phyloP scores from a whole-genome alignment of 2,888 invertebrate genomes.

The Cataglyphis altisquamis region DNA sequence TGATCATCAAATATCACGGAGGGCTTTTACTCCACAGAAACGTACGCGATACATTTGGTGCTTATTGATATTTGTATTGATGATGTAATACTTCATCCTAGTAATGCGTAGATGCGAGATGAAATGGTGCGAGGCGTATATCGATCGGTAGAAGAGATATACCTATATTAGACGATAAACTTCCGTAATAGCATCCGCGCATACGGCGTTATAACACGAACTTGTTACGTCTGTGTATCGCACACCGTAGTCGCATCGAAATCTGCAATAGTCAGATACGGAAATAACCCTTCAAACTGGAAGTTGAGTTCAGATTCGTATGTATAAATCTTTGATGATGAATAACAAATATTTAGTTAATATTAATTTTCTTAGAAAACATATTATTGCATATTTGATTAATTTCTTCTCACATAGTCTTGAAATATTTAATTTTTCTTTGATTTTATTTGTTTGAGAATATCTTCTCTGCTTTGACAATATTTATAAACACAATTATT shows the following conservation, averaged over 20 bases:
- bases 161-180: conserved; percentile 59
- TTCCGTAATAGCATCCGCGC: conserved; percentile 58
- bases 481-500: background rate
- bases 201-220: conserved; percentile 1
- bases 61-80: background rate
- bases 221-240: conserved; percentile 15
- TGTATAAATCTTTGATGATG: background rate
- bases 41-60: background rate
- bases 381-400: background rate
- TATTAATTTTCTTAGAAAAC: background rate
- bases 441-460: background rate
- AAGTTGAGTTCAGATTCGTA: background rate
- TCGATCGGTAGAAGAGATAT: conserved; percentile 47
- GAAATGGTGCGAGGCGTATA: background rate
- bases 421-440: background rate
- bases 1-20: background rate
- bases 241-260: conserved; percentile 12
- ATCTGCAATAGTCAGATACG: background rate
- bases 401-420: background rate
- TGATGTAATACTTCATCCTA: conserved; percentile 7
- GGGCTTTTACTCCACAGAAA: background rate
- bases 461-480: background rate
- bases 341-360: conserved; percentile 11
- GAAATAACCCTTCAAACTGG: conserved; percentile 7
- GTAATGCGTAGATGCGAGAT: conserved; percentile 7